Percentiles rank a stretch among this genome's conserved stretches.
These are phyloP conservation scores for Patella caerulea DNA, from an alignment of 2,888 invertebrate genomes.

Conservation along the genomic window DNA sequence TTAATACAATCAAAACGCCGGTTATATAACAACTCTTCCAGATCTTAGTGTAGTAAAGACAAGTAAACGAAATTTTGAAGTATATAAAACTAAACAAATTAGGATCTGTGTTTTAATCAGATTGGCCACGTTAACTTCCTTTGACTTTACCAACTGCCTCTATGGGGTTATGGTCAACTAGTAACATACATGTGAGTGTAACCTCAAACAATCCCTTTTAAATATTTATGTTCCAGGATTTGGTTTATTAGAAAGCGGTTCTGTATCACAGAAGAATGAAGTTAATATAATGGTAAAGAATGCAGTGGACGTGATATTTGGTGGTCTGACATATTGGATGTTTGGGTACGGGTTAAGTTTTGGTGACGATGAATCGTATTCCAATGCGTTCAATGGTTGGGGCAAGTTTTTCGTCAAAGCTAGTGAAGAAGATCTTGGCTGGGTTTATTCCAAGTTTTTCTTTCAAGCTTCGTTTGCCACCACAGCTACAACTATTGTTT, in stretches of 20 bases:
- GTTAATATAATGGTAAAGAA: constrained; percentile 66
- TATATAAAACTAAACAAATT: too few species aligned
- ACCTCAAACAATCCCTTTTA: not conserved
- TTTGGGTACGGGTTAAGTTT: constrained; percentile 63
- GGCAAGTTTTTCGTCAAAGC: constrained; percentile 71
- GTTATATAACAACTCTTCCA: too few species aligned
- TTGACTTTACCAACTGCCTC: too few species aligned
- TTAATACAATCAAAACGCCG: too few species aligned
- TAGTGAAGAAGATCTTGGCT: constrained; percentile 43
- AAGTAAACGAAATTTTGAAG: too few species aligned
- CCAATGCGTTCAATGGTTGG: constrained; percentile 58
- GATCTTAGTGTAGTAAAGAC: too few species aligned
- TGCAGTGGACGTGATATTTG: constrained; percentile 61
- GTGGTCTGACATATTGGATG: constrained; percentile 60
- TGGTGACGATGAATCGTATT: constrained; percentile 43
- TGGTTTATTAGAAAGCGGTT: constrained; percentile 60
- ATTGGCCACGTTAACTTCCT: too few species aligned
- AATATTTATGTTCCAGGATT: constrained; percentile 51
- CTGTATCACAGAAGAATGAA: constrained; percentile 59
- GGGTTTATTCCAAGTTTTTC: constrained; percentile 56
- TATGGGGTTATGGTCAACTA: not conserved
- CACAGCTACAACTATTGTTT: constrained; percentile 64
- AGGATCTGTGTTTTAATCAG: too few species aligned
- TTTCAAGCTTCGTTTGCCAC: constrained; percentile 65
- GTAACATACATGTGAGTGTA: constrained; percentile 18